Conservation (phyloP, 2,888 invertebrate genomes). For the Metellina segmentata region DNA sequence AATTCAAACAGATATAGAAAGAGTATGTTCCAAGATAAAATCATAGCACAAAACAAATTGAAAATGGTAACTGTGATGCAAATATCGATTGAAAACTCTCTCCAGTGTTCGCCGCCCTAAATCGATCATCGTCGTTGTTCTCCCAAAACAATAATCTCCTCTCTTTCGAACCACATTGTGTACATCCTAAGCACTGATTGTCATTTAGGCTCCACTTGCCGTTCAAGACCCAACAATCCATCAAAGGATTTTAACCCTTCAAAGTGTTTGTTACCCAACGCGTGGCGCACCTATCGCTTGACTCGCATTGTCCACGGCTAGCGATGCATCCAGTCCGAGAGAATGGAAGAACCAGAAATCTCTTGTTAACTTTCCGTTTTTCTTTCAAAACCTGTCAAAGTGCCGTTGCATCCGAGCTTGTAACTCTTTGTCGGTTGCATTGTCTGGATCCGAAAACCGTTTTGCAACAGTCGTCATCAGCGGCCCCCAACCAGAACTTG, state of each 20-base stretch:
- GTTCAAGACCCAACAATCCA: slow-evolving; percentile 46
- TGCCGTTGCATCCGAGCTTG: slow-evolving; percentile 15
- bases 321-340: slow-evolving; percentile 20
- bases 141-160: slow-evolving; percentile 21
- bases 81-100: neutral
- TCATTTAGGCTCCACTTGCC: slow-evolving; percentile 58
- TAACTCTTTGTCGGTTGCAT: neutral
- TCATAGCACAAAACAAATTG: too few relatives aligned
- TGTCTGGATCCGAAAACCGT: slow-evolving; percentile 27
- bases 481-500: neutral
- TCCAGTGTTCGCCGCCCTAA: slow-evolving; percentile 17
- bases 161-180: slow-evolving; percentile 24
- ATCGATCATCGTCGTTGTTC: slow-evolving; percentile 4
- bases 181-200: slow-evolving; percentile 61
- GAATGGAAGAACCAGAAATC: slow-evolving; percentile 23
- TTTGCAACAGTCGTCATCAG: slow-evolving; percentile 28
- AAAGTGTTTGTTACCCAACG: slow-evolving; percentile 47
- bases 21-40: too few relatives aligned
- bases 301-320: slow-evolving; percentile 47
- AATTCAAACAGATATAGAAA: too few relatives aligned
- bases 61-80: neutral
- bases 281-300: slow-evolving; percentile 50
- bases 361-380: slow-evolving; percentile 38
- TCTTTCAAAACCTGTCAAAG: slow-evolving; percentile 25
- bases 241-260: slow-evolving; percentile 28